Percentiles rank a stretch among this genome's conserved stretches.
phyloP scores from a whole-genome alignment of 2,888 invertebrate genomes.

The Lacanobia wlatinum region DNA sequence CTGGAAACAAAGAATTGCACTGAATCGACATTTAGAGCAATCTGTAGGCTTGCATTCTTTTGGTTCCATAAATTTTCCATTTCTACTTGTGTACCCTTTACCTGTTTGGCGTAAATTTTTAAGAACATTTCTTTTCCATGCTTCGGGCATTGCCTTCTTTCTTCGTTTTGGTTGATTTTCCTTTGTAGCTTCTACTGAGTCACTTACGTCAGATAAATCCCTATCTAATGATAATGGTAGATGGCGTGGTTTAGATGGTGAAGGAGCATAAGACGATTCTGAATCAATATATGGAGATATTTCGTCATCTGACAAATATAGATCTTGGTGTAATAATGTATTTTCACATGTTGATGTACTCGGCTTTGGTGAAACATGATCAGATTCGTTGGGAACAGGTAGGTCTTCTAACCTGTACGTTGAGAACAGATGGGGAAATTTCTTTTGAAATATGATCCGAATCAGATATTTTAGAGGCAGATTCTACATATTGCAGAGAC shows the following conservation, averaged over 20 bases:
- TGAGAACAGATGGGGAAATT: slow-evolving; percentile 16
- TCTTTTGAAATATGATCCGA: slow-evolving; percentile 13
- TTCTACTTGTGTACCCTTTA: slow-evolving; percentile 13
- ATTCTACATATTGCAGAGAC: slow-evolving; percentile 15
- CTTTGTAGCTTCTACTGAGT: slow-evolving; percentile 25
- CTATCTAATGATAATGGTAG: slow-evolving; percentile 32
- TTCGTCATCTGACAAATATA: slow-evolving; percentile 18
- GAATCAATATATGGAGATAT: slow-evolving; percentile 1
- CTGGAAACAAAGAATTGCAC: slow-evolving; percentile 9
- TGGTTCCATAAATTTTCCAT: slow-evolving; percentile 15
- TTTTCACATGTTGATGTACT: slow-evolving; percentile 16
- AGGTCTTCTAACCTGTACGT: slow-evolving; percentile 9
- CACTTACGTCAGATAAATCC: slow-evolving; percentile 20
- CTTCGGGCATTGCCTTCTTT: slow-evolving; percentile 20
- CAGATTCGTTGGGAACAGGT: slow-evolving; percentile 9
- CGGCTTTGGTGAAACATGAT: slow-evolving; percentile 14
- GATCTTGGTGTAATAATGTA: slow-evolving; percentile 20
- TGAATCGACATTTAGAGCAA: slow-evolving; percentile 17
- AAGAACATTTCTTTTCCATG: slow-evolving; percentile 32
- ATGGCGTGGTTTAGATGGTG: slow-evolving; percentile 9
- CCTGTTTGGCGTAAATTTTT: slow-evolving; percentile 23
- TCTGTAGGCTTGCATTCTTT: slow-evolving; percentile 20
- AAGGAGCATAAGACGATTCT: slow-evolving; percentile 1
- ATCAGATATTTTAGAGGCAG: slow-evolving; percentile 21
- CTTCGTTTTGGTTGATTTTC: slow-evolving; percentile 29